phyloP scores from a whole-genome alignment of 2,888 invertebrate genomes.

The Pocota personata region DNA sequence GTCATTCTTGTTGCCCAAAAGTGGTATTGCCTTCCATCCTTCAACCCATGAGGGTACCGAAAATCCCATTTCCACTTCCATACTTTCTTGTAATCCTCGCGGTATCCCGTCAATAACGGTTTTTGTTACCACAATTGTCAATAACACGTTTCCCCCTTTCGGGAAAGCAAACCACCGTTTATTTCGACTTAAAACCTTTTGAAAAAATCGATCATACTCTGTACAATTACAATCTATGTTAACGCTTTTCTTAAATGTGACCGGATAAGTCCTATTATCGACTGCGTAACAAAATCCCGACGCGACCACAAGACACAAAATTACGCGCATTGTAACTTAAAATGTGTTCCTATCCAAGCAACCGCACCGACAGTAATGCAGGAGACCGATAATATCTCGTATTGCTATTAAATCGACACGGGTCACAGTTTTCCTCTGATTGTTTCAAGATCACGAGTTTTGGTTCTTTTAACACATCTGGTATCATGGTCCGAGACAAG shows the following conservation, averaged over 20 bases:
- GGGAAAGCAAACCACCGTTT: slow-evolving; percentile 77
- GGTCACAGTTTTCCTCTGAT: not conserved
- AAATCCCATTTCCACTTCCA: slow-evolving; percentile 78
- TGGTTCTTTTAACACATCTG: not conserved
- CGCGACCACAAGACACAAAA: not conserved
- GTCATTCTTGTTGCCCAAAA: slow-evolving; percentile 25
- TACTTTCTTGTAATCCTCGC: slow-evolving; percentile 75
- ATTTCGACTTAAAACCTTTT: slow-evolving; percentile 74
- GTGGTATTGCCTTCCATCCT: slow-evolving; percentile 76
- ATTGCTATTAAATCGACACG: not conserved
- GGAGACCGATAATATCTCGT: not conserved
- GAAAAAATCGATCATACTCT: slow-evolving; percentile 15
- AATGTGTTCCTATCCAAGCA: not conserved
- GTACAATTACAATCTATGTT: slow-evolving; percentile 39
- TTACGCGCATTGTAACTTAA: not conserved
- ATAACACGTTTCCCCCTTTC: slow-evolving; percentile 74
- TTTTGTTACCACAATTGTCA: slow-evolving; percentile 77
- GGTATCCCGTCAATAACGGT: slow-evolving; percentile 76
- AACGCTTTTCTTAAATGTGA: not conserved
- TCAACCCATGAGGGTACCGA: slow-evolving; percentile 77
- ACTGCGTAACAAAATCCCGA: not conserved
- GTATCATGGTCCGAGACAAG: not conserved
- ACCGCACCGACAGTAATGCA: not conserved
- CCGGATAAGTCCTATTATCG: not conserved
- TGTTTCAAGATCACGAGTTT: not conserved